phyloP scores from a whole-genome alignment of 1,140 invertebrate species.

The Lerema accius region DNA sequence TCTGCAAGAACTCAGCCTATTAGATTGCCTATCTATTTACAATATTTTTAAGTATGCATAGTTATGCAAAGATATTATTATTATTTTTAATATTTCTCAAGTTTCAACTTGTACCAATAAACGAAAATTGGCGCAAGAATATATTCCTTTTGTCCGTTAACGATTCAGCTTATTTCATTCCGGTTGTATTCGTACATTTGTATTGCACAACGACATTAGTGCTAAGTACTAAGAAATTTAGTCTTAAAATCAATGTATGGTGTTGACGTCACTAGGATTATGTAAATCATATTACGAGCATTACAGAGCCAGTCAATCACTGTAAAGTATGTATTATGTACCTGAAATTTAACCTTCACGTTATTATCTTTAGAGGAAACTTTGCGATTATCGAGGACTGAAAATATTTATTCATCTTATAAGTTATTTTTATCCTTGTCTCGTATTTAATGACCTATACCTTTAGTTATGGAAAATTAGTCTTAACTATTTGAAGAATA shows the following conservation, averaged over 20 bases:
- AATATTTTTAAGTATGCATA: too few relatives aligned
- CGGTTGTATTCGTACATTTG: not conserved
- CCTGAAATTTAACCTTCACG: not conserved
- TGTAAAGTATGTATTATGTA: not conserved
- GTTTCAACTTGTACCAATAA: too few relatives aligned
- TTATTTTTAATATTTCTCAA: too few relatives aligned
- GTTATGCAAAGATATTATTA: too few relatives aligned
- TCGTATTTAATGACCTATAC: not conserved
- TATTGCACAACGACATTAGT: constrained; percentile 5
- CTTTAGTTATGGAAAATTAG: not conserved
- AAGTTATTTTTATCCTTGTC: not conserved
- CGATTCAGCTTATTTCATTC: not conserved
- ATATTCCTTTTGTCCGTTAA: not conserved
- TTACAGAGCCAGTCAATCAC: constrained; percentile 1
- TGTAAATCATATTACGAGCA: constrained; percentile 21
- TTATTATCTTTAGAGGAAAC: not conserved
- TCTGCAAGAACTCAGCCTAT: too few relatives aligned
- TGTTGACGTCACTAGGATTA: constrained; percentile 21
- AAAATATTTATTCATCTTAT: not conserved
- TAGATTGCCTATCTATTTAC: too few relatives aligned
- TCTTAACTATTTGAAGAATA: constrained; percentile 33
- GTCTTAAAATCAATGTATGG: constrained; percentile 8
- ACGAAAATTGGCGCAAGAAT: too few relatives aligned
- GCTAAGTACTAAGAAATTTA: constrained; percentile 8
- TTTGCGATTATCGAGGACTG: not conserved